These are phyloP conservation scores for Sparus aurata DNA, from an alignment of 2,797 vertebrate species.

Conservation along the genomic window DNA sequence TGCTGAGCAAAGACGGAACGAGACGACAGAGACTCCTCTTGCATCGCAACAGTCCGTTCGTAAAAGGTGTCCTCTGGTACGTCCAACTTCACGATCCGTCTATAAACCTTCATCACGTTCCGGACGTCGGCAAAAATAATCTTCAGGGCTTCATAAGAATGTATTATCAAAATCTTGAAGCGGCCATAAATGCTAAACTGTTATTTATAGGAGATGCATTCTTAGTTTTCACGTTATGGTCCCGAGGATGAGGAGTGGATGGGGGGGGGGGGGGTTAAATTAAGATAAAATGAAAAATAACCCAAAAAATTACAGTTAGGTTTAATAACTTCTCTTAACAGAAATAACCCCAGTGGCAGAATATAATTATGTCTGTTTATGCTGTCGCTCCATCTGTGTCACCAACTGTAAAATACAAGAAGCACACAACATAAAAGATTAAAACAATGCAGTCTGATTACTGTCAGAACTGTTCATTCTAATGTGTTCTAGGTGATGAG, in stretches of 20 bases:
- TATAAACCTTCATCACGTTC: constrained; percentile 31
- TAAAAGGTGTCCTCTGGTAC: constrained; percentile 35
- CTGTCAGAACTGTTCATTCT: not conserved
- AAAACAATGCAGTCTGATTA: not conserved
- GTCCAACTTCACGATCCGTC: constrained; percentile 30
- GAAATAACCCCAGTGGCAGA: not conserved
- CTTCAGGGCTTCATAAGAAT: not conserved
- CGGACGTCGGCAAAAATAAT: not conserved
- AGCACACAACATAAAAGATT: not conserved
- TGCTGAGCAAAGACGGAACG: not conserved
- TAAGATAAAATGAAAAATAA: not conserved
- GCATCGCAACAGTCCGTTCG: not conserved
- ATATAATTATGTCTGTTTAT: not conserved
- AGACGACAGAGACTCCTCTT: not conserved
- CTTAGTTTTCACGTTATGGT: not conserved
- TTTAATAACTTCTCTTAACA: not conserved
- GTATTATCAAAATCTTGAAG: not conserved
- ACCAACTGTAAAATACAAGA: not conserved
- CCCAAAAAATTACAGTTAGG: not conserved
- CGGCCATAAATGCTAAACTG: not conserved
- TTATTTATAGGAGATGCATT: too few species aligned
- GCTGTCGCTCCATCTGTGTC: too few species aligned
- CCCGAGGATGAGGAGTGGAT: not conserved
- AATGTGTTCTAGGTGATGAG: not conserved
- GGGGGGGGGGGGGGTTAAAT: not conserved